Conservation (phyloP, 2,797 vertebrate species). For the Tadarida brasiliensis region DNA sequence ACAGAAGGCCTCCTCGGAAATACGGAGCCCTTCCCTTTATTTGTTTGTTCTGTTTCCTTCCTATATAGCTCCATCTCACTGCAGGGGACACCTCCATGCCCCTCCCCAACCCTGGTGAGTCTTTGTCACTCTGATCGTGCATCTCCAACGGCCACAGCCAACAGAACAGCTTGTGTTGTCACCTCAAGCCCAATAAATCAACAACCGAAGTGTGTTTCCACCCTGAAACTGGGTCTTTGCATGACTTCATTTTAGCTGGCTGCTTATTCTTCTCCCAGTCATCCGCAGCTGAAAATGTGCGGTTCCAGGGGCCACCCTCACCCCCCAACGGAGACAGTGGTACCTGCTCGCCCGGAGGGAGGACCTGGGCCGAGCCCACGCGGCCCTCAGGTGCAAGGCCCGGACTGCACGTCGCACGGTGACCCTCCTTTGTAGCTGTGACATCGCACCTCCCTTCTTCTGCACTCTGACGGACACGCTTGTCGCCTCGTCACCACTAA, state of each 20-base stretch:
- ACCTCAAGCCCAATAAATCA: background rate
- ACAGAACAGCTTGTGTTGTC: background rate
- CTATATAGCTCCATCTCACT: background rate
- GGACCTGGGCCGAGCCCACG: rapidly evolving
- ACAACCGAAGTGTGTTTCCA: background rate
- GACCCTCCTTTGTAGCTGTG: background rate
- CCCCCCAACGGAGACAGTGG: background rate
- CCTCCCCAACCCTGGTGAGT: background rate
- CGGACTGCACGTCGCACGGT: too few relatives aligned
- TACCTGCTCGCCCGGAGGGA: background rate
- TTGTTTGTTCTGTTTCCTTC: background rate
- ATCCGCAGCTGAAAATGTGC: background rate
- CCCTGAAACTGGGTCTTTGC: background rate
- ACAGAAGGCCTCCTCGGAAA: background rate
- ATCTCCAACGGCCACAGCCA: background rate
- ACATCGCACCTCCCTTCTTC: background rate
- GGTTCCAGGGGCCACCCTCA: too few relatives aligned
- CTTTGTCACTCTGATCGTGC: background rate
- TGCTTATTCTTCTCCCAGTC: background rate
- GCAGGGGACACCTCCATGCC: background rate
- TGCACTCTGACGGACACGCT: background rate
- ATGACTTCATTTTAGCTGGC: background rate
- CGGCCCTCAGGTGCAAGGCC: background rate
- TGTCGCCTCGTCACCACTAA: background rate
- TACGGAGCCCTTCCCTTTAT: background rate